Evolutionary conservation across 2,888 invertebrate genomes (phyloP), one percentile per base, ranked within the genome.

Genomic region (Meghimatium bilineatum): DNA sequence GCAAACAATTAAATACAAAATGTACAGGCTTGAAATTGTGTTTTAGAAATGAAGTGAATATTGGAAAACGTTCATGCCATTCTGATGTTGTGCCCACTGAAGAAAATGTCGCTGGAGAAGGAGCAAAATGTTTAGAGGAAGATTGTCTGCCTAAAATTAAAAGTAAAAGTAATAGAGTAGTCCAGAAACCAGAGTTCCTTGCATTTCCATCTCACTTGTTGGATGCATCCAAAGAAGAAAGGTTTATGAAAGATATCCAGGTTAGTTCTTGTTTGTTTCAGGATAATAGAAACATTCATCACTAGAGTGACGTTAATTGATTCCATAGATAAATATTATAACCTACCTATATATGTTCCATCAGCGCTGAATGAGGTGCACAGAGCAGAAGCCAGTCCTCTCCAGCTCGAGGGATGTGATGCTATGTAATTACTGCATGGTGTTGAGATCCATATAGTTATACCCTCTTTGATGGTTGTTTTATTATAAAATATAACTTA

Each of bases 181-280:
- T 38, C 26, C 60, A 34, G 38, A 63, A 26, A 14, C 36, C 36
- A 66, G 78, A 44, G n/a, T 78, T 38, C 44, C 44, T 84, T 26
- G 66, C n/a, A 10, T 84, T 84, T 74, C 32, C 74, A 34, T 71
- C 84, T 29, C 29, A 29, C 6, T 36, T 84, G 34, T 38, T 84
- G 29, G 34, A 75, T 34, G 29, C 32, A 6, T 83, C 89, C 17
- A 91, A 90, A 78, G 91, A 91, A 80, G 91, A 91, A 76, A 90
- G 88, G 79, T 90, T 90, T 63, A 88, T 87, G 67, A 85, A 91
- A 71, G 91, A 91, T 87, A 84, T 91, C 26, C 88, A 91, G 90
- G 92, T 91, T 87, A 76, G 86, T 79, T 69, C 56, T 79, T 32
- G 76, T 74, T 38, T 36, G 8, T 23, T 71, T 44, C 44, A 44